Evolutionary conservation across 2,888 invertebrate genomes (phyloP).

Genomic region (Ochropleura leucogaster): DNA sequence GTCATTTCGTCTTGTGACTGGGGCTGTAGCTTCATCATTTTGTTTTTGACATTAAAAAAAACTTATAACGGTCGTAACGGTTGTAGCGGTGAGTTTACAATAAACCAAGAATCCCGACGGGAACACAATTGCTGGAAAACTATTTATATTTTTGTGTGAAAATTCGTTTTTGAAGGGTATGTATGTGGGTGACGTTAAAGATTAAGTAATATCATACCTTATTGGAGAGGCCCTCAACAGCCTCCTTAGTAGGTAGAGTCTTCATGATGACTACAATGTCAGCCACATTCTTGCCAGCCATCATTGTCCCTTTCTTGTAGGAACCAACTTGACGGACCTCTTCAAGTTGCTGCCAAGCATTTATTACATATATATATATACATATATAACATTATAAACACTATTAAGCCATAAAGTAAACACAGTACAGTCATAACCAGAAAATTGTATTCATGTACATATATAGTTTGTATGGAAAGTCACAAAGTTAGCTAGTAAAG

Average conservation of each 20-base stretch:
- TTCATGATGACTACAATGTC: constrained; percentile 99
- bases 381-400: constrained; percentile 1
- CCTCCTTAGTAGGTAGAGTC: constrained; percentile 98
- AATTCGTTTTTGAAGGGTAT: neutral
- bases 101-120: neutral
- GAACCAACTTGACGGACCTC: constrained; percentile 99
- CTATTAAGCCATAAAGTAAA: neutral
- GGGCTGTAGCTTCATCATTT: no score
- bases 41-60: no score
- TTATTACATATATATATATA: constrained; percentile 19
- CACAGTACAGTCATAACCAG: neutral
- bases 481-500: no score
- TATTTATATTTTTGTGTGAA: neutral
- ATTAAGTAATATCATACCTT: constrained; percentile 90
- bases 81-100: no score
- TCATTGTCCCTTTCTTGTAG: constrained; percentile 99
- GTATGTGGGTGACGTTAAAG: neutral
- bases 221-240: constrained; percentile 97
- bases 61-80: no score
- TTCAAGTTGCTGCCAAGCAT: constrained; percentile 81
- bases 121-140: neutral
- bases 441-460: neutral
- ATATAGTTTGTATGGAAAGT: no score
- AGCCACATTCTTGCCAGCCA: constrained; percentile 98
- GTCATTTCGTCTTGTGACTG: no score